phyloP scores from a whole-genome alignment of 2,797 vertebrate genomes.

The Echeneis naucrates region DNA sequence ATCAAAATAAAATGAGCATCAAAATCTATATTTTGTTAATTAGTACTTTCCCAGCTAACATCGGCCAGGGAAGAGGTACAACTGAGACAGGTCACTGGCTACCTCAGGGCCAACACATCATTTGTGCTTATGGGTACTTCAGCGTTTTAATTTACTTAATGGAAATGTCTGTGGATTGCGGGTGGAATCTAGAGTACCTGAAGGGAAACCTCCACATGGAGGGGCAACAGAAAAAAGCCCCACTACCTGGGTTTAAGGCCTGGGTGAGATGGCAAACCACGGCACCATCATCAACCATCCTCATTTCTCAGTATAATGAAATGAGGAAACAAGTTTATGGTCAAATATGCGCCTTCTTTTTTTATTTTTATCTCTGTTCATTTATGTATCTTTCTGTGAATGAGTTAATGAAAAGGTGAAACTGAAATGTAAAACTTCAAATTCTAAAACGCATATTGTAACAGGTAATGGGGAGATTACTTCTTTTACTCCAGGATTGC shows the following conservation, averaged over 20 bases:
- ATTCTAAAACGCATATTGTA: background rate
- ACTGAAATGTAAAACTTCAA: slow-evolving; percentile 11
- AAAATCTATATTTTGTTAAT: background rate
- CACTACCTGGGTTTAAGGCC: too few species aligned
- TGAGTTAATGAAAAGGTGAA: background rate
- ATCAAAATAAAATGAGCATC: background rate
- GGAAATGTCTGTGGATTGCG: too few species aligned
- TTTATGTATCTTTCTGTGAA: background rate
- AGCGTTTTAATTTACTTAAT: too few species aligned
- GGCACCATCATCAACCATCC: background rate
- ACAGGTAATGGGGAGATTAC: background rate
- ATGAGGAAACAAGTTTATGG: background rate
- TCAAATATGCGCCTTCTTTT: background rate
- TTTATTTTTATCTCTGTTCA: background rate
- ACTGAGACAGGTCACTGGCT: too few species aligned
- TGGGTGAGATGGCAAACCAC: too few species aligned
- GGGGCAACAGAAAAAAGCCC: too few species aligned
- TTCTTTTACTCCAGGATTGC: background rate
- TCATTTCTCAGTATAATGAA: background rate
- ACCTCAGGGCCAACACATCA: too few species aligned
- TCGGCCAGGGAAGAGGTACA: too few species aligned
- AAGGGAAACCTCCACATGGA: too few species aligned
- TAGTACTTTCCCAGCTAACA: background rate
- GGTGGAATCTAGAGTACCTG: too few species aligned
- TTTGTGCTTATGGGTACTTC: too few species aligned